Conservation (phyloP, 2,797 vertebrate species). For the Pitangus sulphuratus region DNA sequence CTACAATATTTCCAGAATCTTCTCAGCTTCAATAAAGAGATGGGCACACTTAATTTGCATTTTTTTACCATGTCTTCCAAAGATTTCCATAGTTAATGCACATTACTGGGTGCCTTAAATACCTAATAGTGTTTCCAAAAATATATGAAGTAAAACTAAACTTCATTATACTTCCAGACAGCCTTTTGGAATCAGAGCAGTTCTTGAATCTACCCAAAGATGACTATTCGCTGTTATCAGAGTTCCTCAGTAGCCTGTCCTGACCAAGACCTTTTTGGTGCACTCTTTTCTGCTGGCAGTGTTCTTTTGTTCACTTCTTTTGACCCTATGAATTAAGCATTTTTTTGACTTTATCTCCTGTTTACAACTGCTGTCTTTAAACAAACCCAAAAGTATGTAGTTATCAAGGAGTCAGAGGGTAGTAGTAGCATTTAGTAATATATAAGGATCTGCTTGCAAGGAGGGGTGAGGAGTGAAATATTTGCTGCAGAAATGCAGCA, state of each 20-base stretch:
- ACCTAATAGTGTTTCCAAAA: neutral
- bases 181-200: neutral
- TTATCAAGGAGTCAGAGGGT: neutral
- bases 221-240: neutral
- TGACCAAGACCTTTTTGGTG: neutral
- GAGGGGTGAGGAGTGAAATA: neutral
- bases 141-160: neutral
- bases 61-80: neutral
- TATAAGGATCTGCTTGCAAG: neutral
- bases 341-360: neutral
- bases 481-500: neutral
- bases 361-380: neutral
- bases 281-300: neutral
- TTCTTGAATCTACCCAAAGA: neutral
- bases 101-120: neutral
- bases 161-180: neutral
- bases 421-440: neutral
- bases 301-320: neutral
- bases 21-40: neutral
- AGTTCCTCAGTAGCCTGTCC: neutral
- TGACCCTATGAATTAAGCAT: neutral
- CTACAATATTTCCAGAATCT: neutral
- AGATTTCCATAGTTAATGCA: neutral
- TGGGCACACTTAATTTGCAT: neutral
- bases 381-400: neutral